Percentiles rank a stretch among this genome's conserved stretches.
phyloP scores from a whole-genome alignment of 2,113 vertebrate species.

The Triplophysa siluroides region DNA sequence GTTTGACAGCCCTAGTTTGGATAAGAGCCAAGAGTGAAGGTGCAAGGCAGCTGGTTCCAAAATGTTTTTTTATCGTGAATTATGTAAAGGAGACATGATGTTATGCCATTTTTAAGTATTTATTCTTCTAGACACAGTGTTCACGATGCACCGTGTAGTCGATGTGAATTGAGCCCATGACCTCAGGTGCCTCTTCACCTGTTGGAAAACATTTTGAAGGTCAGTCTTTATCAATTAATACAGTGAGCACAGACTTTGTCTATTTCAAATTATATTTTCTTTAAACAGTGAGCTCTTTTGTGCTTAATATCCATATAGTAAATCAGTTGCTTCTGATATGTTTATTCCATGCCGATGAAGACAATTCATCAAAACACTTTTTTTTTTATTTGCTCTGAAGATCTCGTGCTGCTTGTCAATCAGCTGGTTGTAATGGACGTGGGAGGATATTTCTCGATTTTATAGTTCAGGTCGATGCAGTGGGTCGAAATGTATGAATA shows the following conservation, averaged over 20 bases:
- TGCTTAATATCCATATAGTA: too few species aligned
- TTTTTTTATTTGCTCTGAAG: background rate
- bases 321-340: background rate
- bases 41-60: too few species aligned
- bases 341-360: background rate
- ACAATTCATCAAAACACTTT: background rate
- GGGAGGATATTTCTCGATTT: background rate
- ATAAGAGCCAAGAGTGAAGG: too few species aligned
- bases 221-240: background rate
- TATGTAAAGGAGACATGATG: background rate
- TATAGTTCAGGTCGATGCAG: conserved; percentile 3
- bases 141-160: too few species aligned
- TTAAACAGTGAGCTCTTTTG: too few species aligned
- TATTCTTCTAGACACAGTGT: background rate
- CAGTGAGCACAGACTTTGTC: background rate
- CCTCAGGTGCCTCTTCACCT: background rate
- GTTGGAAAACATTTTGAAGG: too few species aligned
- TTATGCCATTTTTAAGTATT: background rate
- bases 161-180: too few species aligned
- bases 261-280: too few species aligned
- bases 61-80: background rate
- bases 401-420: background rate
- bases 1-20: too few species aligned
- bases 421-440: conserved; percentile 20
- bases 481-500: conserved; percentile 71